phyloP scores from a whole-genome alignment of 2,113 vertebrate species.

The Cervus canadensis region DNA sequence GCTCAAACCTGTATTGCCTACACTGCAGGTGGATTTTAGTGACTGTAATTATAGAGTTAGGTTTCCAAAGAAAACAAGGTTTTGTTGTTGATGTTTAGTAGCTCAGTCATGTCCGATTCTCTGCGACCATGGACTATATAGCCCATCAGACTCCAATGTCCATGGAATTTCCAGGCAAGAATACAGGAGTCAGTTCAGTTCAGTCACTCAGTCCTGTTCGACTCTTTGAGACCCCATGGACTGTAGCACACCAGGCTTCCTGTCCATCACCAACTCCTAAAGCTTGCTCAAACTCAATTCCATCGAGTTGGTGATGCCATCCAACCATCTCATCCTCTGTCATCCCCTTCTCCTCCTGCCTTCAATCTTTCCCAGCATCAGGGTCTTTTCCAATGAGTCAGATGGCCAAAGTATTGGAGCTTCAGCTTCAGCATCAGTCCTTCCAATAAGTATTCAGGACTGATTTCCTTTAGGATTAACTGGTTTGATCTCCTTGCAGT shows the following conservation, averaged over 20 bases:
- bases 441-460: not conserved
- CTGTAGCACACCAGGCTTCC: not conserved
- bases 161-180: not conserved
- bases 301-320: not conserved
- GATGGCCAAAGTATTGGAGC: not conserved
- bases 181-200: not conserved
- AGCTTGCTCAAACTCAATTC: not conserved
- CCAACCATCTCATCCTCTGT: not conserved
- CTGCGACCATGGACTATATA: not conserved
- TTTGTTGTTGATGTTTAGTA: not conserved
- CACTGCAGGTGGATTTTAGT: not conserved
- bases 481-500: not conserved
- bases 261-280: not conserved
- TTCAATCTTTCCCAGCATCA: not conserved
- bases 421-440: not conserved
- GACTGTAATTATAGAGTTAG: not conserved
- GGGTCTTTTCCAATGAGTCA: not conserved
- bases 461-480: not conserved
- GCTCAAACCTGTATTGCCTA: not conserved
- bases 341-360: not conserved
- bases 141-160: not conserved
- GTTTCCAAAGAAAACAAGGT: not conserved
- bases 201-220: not conserved
- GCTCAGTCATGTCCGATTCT: not conserved
- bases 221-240: fast-evolving